phyloP scores from a whole-genome alignment of 2,113 vertebrate genomes.

The Ptilorrhoa leucosticta region DNA sequence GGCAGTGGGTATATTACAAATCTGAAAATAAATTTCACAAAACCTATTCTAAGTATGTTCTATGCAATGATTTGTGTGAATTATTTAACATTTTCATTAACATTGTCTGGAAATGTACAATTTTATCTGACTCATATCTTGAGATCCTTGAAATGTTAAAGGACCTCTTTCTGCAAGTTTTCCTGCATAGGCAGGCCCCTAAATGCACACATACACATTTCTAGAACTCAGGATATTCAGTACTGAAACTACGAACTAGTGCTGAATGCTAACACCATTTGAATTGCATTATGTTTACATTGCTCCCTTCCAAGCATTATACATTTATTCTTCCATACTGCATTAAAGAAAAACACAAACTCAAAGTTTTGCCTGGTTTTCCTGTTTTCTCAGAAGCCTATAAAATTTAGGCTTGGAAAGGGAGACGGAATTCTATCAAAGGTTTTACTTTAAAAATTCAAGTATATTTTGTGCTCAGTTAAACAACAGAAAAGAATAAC shows the following conservation, averaged over 20 bases:
- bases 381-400: not conserved
- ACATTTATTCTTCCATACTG: not conserved
- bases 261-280: not conserved
- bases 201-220: not conserved
- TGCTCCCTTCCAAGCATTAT: not conserved
- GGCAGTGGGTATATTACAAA: not conserved
- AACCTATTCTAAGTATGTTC: constrained; percentile 17
- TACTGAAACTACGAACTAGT: not conserved
- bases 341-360: not conserved
- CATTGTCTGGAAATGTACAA: not conserved
- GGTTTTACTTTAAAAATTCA: not conserved
- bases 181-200: not conserved
- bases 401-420: not conserved
- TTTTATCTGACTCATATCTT: not conserved
- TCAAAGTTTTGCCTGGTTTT: not conserved
- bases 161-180: not conserved
- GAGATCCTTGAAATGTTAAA: not conserved
- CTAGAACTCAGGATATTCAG: not conserved
- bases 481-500: not conserved
- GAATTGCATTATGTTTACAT: not conserved
- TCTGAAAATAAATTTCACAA: constrained; percentile 24
- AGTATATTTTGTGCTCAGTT: not conserved
- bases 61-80: constrained; percentile 11
- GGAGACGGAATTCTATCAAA: not conserved
- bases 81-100: constrained; percentile 55